phyloP scores from a whole-genome alignment of 2,113 vertebrate genomes.

The Poecile atricapillus region DNA sequence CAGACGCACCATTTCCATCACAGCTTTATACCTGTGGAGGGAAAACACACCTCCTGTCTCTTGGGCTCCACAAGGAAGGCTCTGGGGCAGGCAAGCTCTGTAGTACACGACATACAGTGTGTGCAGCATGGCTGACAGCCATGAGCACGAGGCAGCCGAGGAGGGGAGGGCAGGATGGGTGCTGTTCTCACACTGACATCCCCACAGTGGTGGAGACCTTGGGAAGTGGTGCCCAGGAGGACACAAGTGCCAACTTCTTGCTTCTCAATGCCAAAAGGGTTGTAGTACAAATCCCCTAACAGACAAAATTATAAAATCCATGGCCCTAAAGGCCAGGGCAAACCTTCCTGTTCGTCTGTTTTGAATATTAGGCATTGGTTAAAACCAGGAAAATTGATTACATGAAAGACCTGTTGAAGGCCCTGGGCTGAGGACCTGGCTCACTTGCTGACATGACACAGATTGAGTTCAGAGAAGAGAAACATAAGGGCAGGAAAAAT shows the following conservation, averaged over 20 bases:
- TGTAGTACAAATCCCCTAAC: not conserved
- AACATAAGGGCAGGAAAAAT: not conserved
- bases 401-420: not conserved
- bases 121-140: not conserved
- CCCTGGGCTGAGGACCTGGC: not conserved
- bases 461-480: not conserved
- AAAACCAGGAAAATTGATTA: not conserved
- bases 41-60: not conserved
- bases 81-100: not conserved
- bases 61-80: not conserved
- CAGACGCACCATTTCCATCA: not conserved
- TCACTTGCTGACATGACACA: not conserved
- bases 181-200: not conserved
- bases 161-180: not conserved
- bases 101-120: fast-evolving
- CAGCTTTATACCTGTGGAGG: not conserved
- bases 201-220: not conserved
- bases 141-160: fast-evolving
- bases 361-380: not conserved
- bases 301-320: not conserved
- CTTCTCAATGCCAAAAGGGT: not conserved
- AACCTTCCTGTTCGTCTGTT: not conserved
- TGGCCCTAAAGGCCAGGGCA: not conserved
- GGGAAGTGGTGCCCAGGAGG: not conserved
- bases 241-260: not conserved